Base-by-base conservation (phyloP, 2,113 vertebrate genomes). In the Arenaria interpres region DNA sequence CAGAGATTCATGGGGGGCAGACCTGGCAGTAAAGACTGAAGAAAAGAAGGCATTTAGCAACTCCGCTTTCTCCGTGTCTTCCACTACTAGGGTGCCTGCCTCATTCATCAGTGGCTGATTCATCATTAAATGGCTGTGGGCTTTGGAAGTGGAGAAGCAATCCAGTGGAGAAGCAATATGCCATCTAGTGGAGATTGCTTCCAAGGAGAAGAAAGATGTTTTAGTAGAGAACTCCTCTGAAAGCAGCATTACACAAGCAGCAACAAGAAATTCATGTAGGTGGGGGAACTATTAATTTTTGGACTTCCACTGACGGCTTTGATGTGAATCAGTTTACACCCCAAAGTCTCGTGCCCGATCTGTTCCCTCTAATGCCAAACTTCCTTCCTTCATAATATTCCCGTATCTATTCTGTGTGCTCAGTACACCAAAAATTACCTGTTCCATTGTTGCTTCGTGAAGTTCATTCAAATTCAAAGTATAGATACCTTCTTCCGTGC, bases 391-490 rank as follows among this genome's bases (percentile, higher is more conserved):
- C 14, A 2, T 4, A 15, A 37, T 1, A 43, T 17, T 53, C 48
- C 76, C 35, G 14, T 4, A 39, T 14, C 35, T 35, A 2, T 14
- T 67, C 41, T 10, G n/a, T 9, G 43, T 20, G 30, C 27, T 33
- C 62, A 28, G 0, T 7, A 74, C 83, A 71, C 4, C 73, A 43
- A 24, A 94, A 37, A 48, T 97, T 98, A 99, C 99, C 99, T 99
- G 99, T 96, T 99, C 99, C 99, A 99, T 99, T 9, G 99, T 99
- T 85, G 99, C 99, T 97, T 99, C 99, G 2, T 99, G 99, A 51
- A 99, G 98, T 90, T 99, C 99, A 67, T 99, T 99, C 80, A 99
- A 96, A 98, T 99, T 99, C 96, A 99, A 98, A 1, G 99, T 99
- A 43, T 99, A 99, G 98, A 99, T 99, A 12, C 99, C 99, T 89